Percentiles rank a stretch among this genome's conserved stretches.
These are phyloP conservation scores for Tychaedon coryphoeus DNA, from an alignment of 2,113 vertebrate species.

Conservation along the genomic window DNA sequence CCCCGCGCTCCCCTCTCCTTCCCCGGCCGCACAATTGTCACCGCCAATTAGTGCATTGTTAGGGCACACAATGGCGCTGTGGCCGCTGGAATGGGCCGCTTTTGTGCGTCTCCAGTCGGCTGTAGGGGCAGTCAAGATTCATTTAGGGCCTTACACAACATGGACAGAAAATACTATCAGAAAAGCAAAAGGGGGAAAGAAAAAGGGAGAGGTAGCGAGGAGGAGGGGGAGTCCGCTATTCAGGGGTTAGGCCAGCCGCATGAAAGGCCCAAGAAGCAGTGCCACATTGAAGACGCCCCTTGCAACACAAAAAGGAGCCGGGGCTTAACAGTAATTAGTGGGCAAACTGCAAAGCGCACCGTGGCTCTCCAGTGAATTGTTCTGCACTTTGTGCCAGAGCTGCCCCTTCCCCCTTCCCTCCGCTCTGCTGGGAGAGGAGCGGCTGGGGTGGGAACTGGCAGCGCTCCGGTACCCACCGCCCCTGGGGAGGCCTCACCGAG, in stretches of 20 bases:
- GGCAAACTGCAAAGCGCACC: slow-evolving; percentile 72
- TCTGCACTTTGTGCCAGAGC: slow-evolving; percentile 46
- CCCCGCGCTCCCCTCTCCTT: slow-evolving; percentile 18
- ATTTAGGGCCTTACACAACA: slow-evolving; percentile 89
- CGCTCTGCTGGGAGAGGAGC: background rate
- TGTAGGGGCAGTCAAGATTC: slow-evolving; percentile 93
- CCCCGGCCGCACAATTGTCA: slow-evolving; percentile 81
- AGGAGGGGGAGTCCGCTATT: slow-evolving; percentile 62
- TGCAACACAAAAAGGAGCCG: slow-evolving; percentile 69
- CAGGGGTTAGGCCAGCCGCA: slow-evolving; percentile 61
- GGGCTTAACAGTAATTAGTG: slow-evolving; percentile 80
- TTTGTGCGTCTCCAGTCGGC: slow-evolving; percentile 95
- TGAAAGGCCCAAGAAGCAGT: slow-evolving; percentile 73
- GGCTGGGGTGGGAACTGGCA: background rate
- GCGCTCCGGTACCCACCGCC: background rate
- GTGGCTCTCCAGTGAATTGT: slow-evolving; percentile 67
- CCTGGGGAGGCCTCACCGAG: background rate
- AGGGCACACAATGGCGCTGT: slow-evolving; percentile 89
- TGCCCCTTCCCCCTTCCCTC: slow-evolving; percentile 39
- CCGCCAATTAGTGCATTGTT: slow-evolving; percentile 95
- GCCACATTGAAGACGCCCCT: slow-evolving; percentile 64
- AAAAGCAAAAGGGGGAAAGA: slow-evolving; percentile 80
- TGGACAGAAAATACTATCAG: slow-evolving; percentile 85
- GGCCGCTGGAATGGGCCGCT: slow-evolving; percentile 82
- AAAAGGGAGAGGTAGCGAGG: slow-evolving; percentile 20